Conservation (phyloP, 2,888 invertebrate species). For the Achlya flavicornis region DNA sequence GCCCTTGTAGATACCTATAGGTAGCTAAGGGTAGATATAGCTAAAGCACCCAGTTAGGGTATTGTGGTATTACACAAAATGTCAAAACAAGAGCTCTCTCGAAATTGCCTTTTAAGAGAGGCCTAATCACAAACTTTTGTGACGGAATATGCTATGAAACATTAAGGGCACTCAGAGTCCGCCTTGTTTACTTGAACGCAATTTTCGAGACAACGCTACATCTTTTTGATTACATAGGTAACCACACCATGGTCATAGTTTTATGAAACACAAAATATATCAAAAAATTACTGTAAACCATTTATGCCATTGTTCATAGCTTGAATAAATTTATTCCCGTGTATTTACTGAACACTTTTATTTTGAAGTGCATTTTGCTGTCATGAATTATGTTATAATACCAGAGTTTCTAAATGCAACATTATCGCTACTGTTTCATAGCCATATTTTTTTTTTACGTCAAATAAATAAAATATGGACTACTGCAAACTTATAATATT, state of each 20-base stretch:
- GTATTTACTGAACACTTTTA: too few species aligned
- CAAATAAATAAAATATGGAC: too few species aligned
- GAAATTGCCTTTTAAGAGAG: conserved; percentile 39
- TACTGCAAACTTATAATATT: too few species aligned
- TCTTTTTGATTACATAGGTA: neutral
- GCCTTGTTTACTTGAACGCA: conserved; percentile 25
- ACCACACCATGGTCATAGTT: too few species aligned
- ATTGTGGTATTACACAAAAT: conserved; percentile 18
- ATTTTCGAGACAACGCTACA: neutral
- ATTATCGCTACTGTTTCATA: neutral
- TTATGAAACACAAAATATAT: neutral
- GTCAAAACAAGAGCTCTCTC: conserved; percentile 27
- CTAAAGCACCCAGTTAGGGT: neutral
- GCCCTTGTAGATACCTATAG: too few species aligned
- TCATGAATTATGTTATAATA: too few species aligned
- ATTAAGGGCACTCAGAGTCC: conserved; percentile 36
- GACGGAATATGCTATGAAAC: conserved; percentile 32
- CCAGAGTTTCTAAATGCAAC: too few species aligned
- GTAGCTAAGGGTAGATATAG: neutral
- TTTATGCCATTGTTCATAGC: too few species aligned
- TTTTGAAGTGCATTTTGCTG: too few species aligned
- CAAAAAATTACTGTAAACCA: too few species aligned
- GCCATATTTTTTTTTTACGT: too few species aligned
- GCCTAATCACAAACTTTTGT: conserved; percentile 48
- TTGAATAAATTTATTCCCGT: too few species aligned